Evolutionary conservation across 2,888 invertebrate species (phyloP), one percentile per base, ranked within the genome.

Genomic region (Antheraea yamamai): DNA sequence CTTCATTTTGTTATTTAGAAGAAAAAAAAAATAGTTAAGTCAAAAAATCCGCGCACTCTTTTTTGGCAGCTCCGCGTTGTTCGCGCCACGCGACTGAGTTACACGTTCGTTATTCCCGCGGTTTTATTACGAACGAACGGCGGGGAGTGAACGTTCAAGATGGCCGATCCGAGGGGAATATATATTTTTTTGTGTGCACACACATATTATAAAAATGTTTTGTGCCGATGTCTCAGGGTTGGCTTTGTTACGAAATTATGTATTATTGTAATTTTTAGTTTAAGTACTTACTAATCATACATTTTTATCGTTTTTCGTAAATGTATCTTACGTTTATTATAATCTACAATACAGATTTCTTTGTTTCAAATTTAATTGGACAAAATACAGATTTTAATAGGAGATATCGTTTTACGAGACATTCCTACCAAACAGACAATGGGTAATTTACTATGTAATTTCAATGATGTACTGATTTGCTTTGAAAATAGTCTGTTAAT

Each of bases 1-100:
- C 90, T 96, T 96, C 96, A 96, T 96, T 85, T 88, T 95, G 83
- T 55, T 71, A 39, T 68, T 18, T 51, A 84, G 83, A 83, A 87
- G 87, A 23, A 72, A 84, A 77, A 81, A 85, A 80, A 80, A 84
- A 83, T 81, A 81, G 78, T 81, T 81, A 84, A 35, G 47, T 66
- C 68, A 73, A 82, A 73, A 82, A 82, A 79, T 84, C 84, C 87
- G 85, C 89, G 88, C 87, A 85, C 77, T 83, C 84, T 83, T 85
- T 87, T 66, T 82, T 87, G 87, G 87, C 89, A 87, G 84, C 81
- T 86, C 79, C 86, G 88, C 83, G 79, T 61, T 61, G 68, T 84
- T 81, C 85, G 85, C 88, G 89, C 89, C 85, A 86, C 85, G 84
- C 88, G 87, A 94, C 94, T 94, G 94, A 92, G 90, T 92, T 87